Conservation (phyloP, 2,113 vertebrate species). For the Trachemys scripta region DNA sequence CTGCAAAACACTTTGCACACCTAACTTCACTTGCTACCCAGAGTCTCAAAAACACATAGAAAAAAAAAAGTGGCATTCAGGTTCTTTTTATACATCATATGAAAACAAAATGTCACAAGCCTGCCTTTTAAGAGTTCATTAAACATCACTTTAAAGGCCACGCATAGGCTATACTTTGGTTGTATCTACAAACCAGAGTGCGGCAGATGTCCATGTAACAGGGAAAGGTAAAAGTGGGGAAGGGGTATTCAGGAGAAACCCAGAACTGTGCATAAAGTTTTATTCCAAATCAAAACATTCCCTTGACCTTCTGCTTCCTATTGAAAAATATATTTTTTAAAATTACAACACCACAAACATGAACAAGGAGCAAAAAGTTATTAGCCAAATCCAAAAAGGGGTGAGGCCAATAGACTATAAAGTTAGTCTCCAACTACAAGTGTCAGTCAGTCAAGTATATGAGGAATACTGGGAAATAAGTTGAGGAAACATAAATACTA, state of each 20-base stretch:
- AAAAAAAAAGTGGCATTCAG: constrained; percentile 3
- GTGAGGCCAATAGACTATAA: not conserved
- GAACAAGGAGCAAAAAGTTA: not conserved
- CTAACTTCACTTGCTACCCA: not conserved
- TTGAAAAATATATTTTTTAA: not conserved
- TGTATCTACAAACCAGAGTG: not conserved
- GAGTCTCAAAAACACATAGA: not conserved
- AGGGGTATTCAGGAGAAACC: not conserved
- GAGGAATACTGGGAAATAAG: not conserved
- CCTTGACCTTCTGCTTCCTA: not conserved
- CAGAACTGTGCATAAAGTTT: not conserved
- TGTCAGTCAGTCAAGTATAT: not conserved
- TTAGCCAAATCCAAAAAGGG: not conserved
- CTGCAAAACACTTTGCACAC: accelerated
- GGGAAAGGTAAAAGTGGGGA: not conserved
- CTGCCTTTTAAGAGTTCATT: not conserved
- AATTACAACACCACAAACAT: constrained; percentile 3
- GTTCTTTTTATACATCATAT: not conserved
- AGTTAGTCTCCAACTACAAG: not conserved
- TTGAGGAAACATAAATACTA: not conserved
- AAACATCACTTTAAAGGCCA: constrained; percentile 25
- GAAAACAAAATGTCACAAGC: not conserved
- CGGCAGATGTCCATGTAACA: not conserved
- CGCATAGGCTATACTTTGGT: constrained; percentile 39
- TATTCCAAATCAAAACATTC: constrained; percentile 11